Base-by-base conservation (phyloP, 2,888 invertebrate species). In the Hermaeophaga mercurialis region DNA sequence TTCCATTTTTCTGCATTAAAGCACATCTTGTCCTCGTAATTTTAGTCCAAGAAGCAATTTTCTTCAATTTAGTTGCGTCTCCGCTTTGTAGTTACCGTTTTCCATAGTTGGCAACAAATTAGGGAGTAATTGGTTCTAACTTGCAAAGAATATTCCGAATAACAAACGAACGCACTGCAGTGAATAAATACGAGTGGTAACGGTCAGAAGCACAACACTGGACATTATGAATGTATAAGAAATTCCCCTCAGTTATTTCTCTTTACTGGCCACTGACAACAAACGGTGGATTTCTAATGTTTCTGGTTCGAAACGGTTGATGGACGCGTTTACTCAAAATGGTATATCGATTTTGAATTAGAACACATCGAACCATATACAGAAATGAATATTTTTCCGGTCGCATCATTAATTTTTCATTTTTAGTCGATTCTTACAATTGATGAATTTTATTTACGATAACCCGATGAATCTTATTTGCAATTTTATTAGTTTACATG, bases 211-310 rank as follows among this genome's bases (percentile, higher is more conserved):
- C 15, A 33, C 46, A 47, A 43, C 39, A 36, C 28, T 52, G 49
- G 47, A 52, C 56, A 33, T 52, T 56, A 56, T 56, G 56, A 56
- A 52, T 56, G 56, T 47, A 56, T 56, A 56, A 56, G 50, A 50
- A 50, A 56, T 56, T 31, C 22, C 41, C 22, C 33, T 31, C 46
- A 47, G 41, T 50, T 50, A 41, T 41, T 31, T 50, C 50, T 31
- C 8, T 41, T 26, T 28, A 14, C 41, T 41, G 31, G 15, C 31
- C 31, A 33, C 41, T 38, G 7, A 24, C 28, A 49, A 28, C 49
- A 28, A 49, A 36, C 49, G 49, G 28, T 49, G 15, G 38, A 18
- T 12, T 39, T n/a, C 8, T 39, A 6, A 9, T 39, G 7, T n/a
- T 8, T 38, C 22, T 39, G 19, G 39, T 39, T 15, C n/a, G n/a